Percentiles rank a stretch among this genome's conserved stretches.
phyloP scores from a whole-genome alignment of 2,113 vertebrate genomes.

The Nannospalax galili region DNA sequence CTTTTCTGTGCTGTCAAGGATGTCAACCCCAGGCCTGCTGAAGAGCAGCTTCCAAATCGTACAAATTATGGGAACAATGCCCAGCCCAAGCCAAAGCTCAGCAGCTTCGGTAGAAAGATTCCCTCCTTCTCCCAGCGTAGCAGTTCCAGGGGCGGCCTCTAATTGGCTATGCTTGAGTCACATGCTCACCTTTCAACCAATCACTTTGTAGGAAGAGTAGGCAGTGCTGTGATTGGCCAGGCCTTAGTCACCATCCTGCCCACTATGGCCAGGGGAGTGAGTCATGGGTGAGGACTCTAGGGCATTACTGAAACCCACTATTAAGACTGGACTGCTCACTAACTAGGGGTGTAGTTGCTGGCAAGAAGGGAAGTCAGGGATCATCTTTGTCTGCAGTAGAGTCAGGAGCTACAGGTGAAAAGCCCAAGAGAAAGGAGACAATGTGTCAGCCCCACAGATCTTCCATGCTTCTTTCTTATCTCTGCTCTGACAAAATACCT shows the following conservation, averaged over 20 bases:
- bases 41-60: neutral
- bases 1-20: neutral
- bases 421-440: no score
- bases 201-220: neutral
- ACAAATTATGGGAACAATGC: no score
- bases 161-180: conserved; percentile 35
- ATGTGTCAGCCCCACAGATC: no score
- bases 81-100: no score
- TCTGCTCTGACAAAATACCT: no score
- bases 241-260: neutral
- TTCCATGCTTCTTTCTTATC: no score
- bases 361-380: no score
- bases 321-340: neutral
- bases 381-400: no score
- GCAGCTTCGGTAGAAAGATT: neutral
- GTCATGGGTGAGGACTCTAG: neutral
- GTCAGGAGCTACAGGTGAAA: no score
- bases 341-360: no score
- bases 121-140: neutral
- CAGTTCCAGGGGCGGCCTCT: neutral
- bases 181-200: neutral
- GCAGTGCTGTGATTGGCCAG: neutral
- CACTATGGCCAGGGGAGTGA: neutral
- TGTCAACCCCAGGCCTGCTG: neutral
- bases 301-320: neutral